These are phyloP conservation scores for Orthonychiurus folsomi DNA, from an alignment of 2,888 invertebrate genomes.

Conservation along the genomic window DNA sequence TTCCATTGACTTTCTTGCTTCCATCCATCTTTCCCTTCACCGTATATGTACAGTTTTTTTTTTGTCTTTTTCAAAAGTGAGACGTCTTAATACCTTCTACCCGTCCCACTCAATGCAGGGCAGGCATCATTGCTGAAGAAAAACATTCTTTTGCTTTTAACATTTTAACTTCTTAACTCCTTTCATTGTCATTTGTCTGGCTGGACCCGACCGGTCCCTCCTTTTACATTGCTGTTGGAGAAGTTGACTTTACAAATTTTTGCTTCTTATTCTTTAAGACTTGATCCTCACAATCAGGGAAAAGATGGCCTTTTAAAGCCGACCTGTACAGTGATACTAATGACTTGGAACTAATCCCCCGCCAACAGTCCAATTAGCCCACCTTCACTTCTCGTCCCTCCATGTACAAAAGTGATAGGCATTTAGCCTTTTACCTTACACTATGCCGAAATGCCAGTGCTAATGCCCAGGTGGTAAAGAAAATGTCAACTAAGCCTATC, in stretches of 20 bases:
- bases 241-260: slow-evolving; percentile 14
- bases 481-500: too few relatives aligned
- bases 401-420: too few relatives aligned
- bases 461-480: too few relatives aligned
- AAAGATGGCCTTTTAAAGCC: slow-evolving; percentile 11
- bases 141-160: slow-evolving; percentile 35
- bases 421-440: too few relatives aligned
- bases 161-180: slow-evolving; percentile 20
- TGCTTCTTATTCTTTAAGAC: slow-evolving; percentile 7
- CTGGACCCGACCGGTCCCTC: not conserved
- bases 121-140: too few relatives aligned
- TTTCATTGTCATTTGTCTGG: slow-evolving; percentile 19
- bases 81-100: not conserved
- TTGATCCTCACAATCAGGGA: not conserved
- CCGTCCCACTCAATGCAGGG: too few relatives aligned
- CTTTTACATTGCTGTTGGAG: slow-evolving; percentile 8
- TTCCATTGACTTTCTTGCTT: too few relatives aligned
- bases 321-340: slow-evolving; percentile 23
- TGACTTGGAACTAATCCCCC: slow-evolving; percentile 30
- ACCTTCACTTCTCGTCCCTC: too few relatives aligned
- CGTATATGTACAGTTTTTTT: not conserved
- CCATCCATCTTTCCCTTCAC: not conserved
- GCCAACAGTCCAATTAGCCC: slow-evolving; percentile 31
- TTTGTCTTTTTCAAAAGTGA: not conserved
- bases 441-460: too few relatives aligned